Base-by-base conservation (phyloP, 1,140 invertebrate species). In the Drepana arcuata region DNA sequence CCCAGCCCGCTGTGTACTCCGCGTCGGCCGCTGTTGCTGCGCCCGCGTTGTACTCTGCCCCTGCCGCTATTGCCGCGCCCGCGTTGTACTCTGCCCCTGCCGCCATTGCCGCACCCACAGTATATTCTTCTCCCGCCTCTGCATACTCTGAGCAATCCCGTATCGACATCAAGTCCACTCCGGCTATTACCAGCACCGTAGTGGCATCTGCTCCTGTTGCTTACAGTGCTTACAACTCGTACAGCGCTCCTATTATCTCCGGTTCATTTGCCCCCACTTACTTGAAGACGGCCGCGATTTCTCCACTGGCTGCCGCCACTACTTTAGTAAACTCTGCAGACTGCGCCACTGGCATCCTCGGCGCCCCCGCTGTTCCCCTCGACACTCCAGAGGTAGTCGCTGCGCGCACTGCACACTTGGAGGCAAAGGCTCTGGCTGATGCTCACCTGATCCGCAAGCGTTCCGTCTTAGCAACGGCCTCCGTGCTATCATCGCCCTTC, bases 361-460 rank as follows among this genome's bases (percentile, higher is more conserved):
- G 44, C 16, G 53, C 46, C 11, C 59, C 68, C 16, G 56, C 61
- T 16, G 60, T 62, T 11, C 64, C 64, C 7, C 33, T 64, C 15
- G 81, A 80, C 35, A 75, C 81, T 16, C 68, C 75, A 25, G 82
- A 81, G 50, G 82, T 85, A 11, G 65, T 82, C 30, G 79, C 82
- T 28, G 84, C 84, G 34, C 79, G 82, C 42, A 73, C 78, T 32
- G 72, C 81, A 18, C 77, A 82, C 44, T 49, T 72, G 11, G 59
- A 72, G 54, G 68, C 73, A 10, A 72, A 80, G 31, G 63, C 74
- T 16, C 41, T 71, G 3, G 54, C 63, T 29, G 68, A 62, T 28
- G 52, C 58, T 34, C 77, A 82, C 34, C 39, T 67, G 14, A 60
- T 81, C 34, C 28, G 64, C 11, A 79, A 79, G 44, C 66, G 77